Conservation (phyloP, 2,888 invertebrate species). For the Tenthredo notha region DNA sequence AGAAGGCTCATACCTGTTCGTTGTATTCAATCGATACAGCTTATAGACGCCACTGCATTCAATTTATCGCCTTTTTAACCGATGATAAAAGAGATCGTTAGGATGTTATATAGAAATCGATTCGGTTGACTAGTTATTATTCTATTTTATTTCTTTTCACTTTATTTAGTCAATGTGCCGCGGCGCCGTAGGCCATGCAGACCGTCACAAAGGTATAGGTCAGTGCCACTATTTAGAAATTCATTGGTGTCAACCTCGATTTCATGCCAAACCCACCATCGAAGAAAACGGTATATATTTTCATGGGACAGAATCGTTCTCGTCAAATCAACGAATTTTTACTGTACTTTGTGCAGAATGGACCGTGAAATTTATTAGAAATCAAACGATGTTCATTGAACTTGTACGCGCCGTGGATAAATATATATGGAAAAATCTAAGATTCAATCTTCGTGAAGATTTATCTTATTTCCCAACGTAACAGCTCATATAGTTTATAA, state of each 20-base stretch:
- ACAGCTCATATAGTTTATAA: no score
- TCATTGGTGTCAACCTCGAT: not conserved
- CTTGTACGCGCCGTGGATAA: no score
- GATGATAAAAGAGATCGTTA: constrained; percentile 43
- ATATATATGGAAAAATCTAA: no score
- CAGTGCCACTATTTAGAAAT: constrained; percentile 7
- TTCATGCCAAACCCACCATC: not conserved
- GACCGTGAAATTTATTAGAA: not conserved
- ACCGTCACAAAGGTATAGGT: constrained; percentile 3
- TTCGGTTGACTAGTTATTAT: constrained; percentile 47
- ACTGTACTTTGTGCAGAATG: not conserved
- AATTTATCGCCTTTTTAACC: constrained; percentile 46
- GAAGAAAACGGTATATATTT: constrained; percentile 13
- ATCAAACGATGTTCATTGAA: not conserved
- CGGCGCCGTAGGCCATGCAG: constrained; percentile 18
- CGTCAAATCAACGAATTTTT: not conserved
- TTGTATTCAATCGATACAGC: constrained; percentile 34
- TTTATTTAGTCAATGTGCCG: constrained; percentile 12
- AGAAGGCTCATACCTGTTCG: not conserved
- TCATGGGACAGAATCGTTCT: not conserved
- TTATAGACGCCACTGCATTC: constrained; percentile 31
- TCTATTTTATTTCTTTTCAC: constrained; percentile 46
- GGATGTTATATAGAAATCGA: constrained; percentile 30
- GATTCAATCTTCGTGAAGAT: not conserved
- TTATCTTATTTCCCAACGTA: not conserved